These are phyloP conservation scores for Dasypogon diadema DNA, from an alignment of 2,888 invertebrate species.

Conservation along the genomic window DNA sequence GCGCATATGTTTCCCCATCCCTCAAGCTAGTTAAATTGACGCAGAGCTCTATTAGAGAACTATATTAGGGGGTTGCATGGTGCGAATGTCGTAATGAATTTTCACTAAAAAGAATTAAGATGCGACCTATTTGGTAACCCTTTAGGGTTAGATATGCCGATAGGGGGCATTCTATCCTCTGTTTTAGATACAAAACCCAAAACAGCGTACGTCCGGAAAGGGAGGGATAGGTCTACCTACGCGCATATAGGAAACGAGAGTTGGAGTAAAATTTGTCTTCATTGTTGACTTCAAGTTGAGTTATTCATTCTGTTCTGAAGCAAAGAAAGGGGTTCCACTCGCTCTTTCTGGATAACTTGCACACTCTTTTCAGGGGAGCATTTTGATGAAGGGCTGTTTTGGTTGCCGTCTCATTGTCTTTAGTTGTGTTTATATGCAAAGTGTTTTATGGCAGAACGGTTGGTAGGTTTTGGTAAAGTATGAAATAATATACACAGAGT, in stretches of 20 bases:
- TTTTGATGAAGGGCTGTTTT: conserved; percentile 48
- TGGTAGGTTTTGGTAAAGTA: conserved; percentile 54
- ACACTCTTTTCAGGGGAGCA: conserved; percentile 18
- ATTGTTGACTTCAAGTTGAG: conserved; percentile 57
- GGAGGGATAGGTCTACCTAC: neutral
- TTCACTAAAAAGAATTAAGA: conserved; percentile 47
- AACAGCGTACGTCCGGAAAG: neutral
- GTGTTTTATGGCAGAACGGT: conserved; percentile 59
- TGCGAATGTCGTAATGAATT: conserved; percentile 50
- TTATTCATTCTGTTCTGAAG: conserved; percentile 49
- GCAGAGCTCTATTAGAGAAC: conserved; percentile 31
- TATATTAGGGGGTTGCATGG: conserved; percentile 32
- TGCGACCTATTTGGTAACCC: conserved; percentile 42
- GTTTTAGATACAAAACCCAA: conserved; percentile 6
- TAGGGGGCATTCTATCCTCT: neutral
- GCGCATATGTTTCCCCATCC: conserved; percentile 27
- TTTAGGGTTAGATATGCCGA: conserved; percentile 30
- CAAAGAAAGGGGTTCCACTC: conserved; percentile 40
- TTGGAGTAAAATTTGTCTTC: conserved; percentile 54
- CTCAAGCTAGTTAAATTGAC: neutral
- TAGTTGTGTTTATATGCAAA: conserved; percentile 57
- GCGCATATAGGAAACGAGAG: neutral
- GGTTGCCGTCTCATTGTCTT: conserved; percentile 47
- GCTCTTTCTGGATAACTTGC: conserved; percentile 20
- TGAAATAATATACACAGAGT: conserved; percentile 17